These are phyloP conservation scores for Coboldia fuscipes DNA, from an alignment of 1,140 invertebrate species.

Conservation along the genomic window DNA sequence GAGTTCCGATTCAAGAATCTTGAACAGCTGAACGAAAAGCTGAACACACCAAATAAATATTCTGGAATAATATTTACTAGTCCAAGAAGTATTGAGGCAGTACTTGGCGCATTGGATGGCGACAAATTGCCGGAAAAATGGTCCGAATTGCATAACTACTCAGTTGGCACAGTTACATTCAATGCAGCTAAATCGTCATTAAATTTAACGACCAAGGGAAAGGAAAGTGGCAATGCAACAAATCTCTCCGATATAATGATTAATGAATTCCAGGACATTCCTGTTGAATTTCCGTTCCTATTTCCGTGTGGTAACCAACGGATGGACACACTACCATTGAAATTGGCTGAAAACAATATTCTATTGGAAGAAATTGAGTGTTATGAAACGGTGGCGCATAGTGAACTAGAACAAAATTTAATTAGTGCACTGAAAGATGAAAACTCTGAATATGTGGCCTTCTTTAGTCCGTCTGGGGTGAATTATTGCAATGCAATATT, in stretches of 20 bases:
- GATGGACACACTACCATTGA: conserved; percentile 24
- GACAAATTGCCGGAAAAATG: conserved; percentile 22
- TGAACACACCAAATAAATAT: conserved; percentile 20
- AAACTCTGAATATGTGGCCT: conserved; percentile 24
- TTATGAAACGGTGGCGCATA: conserved; percentile 25
- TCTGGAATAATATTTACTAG: conserved; percentile 29
- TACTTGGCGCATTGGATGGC: conserved; percentile 16
- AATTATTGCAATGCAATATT: conserved; percentile 15
- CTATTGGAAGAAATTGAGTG: conserved; percentile 25
- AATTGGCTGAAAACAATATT: conserved; percentile 20
- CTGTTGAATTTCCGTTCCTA: conserved; percentile 18
- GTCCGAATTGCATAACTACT: conserved; percentile 26
- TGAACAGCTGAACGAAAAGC: conserved; percentile 17
- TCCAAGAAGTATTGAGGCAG: conserved; percentile 26
- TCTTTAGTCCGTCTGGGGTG: conserved; percentile 29
- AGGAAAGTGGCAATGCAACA: conserved; percentile 25
- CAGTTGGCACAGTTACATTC: conserved; percentile 26
- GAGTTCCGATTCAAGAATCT: conserved; percentile 25
- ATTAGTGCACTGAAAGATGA: conserved; percentile 20
- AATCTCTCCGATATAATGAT: conserved; percentile 24
- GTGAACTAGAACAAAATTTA: conserved; percentile 23
- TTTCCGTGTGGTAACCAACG: conserved; percentile 28
- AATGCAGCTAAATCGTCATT: conserved; percentile 21
- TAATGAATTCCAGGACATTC: conserved; percentile 21
- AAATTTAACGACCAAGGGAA: conserved; percentile 24